Evolutionary conservation across 1,140 invertebrate species (phyloP), one percentile per base, ranked within the genome.

Genomic region (Hylaeus anthracinus): DNA sequence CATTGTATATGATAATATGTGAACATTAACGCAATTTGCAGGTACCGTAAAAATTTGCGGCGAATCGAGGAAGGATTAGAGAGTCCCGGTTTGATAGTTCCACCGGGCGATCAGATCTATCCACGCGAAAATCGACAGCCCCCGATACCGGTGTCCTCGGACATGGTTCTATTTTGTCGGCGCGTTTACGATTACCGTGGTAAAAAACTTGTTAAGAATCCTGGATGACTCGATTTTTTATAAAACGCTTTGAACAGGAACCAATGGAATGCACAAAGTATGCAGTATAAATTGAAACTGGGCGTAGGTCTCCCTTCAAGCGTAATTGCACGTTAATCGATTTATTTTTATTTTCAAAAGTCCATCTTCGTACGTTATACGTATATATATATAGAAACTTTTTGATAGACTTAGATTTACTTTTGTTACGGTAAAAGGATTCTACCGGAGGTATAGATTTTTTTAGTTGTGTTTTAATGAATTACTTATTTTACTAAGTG

Each of bases 131-230:
- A 91, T 66, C 92, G 94, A 55, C 96, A 97, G 87, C 95, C 96
- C n/a, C 96, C 96, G 48, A 94, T 96, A 48, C 95, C 96, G 84
- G 95, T 97, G 9, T 91, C 95, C 60, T 96, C 97, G 48, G 98
- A 99, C 83, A 96, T 98, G 91, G 97, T 99, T 2, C 97, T 99
- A 88, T 98, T 98, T 93, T 99, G 98, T 93, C 96, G 98, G 26
- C 96, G 97, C 85, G 97, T 99, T 53, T 99, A 99, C 93, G 98
- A 99, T 93, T 99, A 98, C 94, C 95, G 98, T 75, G 96, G 97
- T 79, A 97, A 96, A 88, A 96, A 96, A 84, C 95, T 97, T 81
- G 94, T 96, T 63, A 96, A 96, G 89, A 95, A 96, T 94, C 95
- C 95, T 67, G 94, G 94, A 93, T 95, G 94, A 95, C 91, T 94